These are phyloP conservation scores for Meriones psammophilus DNA, from an alignment of 2,797 vertebrate genomes.

Conservation along the genomic window DNA sequence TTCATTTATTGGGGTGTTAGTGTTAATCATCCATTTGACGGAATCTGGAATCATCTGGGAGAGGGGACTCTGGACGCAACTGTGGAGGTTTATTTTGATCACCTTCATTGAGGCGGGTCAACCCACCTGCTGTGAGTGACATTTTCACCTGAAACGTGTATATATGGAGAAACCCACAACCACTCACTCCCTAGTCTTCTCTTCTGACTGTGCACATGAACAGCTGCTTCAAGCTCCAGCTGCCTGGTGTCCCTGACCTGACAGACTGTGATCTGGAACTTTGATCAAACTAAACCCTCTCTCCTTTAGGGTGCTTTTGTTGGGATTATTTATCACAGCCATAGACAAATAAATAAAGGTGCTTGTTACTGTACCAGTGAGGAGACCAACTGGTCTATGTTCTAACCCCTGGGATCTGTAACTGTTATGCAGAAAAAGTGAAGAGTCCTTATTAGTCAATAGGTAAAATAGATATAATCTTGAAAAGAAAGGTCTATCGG, in stretches of 20 bases:
- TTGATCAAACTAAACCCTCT: not conserved
- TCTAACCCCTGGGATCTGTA: not conserved
- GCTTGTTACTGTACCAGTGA: no score
- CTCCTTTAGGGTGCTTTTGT: not conserved
- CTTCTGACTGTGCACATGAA: not conserved
- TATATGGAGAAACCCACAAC: not conserved
- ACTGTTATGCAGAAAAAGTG: not conserved
- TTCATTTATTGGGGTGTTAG: not conserved
- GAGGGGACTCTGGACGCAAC: not conserved
- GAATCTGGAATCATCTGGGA: not conserved
- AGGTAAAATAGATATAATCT: not conserved
- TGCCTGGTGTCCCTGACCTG: not conserved
- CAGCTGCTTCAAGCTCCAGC: not conserved
- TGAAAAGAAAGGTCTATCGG: not conserved
- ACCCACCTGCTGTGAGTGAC: no score
- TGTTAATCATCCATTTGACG: not conserved
- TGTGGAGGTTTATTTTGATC: not conserved
- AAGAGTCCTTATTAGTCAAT: not conserved
- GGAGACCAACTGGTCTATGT: not conserved
- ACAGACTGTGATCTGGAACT: not conserved
- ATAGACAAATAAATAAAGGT: not conserved
- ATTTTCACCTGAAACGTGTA: not conserved
- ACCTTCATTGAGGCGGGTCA: not conserved
- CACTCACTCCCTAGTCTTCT: no score
- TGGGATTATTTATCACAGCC: not conserved